Conservation (phyloP, 2,888 invertebrate species). For the Cryptophagus acutangulus region DNA sequence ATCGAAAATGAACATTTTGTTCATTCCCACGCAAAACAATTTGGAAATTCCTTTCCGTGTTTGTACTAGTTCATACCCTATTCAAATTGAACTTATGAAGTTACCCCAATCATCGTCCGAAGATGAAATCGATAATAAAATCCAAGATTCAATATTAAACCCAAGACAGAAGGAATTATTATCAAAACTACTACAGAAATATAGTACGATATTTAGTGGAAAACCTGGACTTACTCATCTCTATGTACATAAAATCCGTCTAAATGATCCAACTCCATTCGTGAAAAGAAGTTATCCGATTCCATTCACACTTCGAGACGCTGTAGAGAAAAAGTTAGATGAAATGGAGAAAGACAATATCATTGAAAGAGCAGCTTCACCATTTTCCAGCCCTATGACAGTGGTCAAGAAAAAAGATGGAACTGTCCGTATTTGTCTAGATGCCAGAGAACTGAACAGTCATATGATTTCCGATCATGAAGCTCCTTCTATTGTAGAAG, state of each 20-base stretch:
- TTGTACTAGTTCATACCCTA: too few relatives aligned
- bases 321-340: slow-evolving; percentile 28
- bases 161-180: background rate
- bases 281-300: slow-evolving; percentile 32
- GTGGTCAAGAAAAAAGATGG: slow-evolving; percentile 34
- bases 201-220: slow-evolving; percentile 18
- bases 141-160: background rate
- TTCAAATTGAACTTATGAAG: too few relatives aligned
- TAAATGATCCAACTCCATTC: slow-evolving; percentile 24
- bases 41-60: too few relatives aligned
- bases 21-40: too few relatives aligned
- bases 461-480: slow-evolving; percentile 33
- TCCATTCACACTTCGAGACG: slow-evolving; percentile 26
- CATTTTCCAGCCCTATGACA: slow-evolving; percentile 34
- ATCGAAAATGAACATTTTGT: background rate
- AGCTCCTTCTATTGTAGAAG: slow-evolving; percentile 21
- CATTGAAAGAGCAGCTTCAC: slow-evolving; percentile 31
- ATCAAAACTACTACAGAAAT: background rate
- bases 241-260: slow-evolving; percentile 28
- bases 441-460: slow-evolving; percentile 33
- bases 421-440: slow-evolving; percentile 32
- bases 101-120: too few relatives aligned
- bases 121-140: background rate
- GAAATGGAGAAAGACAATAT: slow-evolving; percentile 31
- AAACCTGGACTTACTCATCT: slow-evolving; percentile 20